Evolutionary conservation across 2,888 invertebrate genomes (phyloP), one percentile per base, ranked within the genome.

Genomic region (Actias luna): DNA sequence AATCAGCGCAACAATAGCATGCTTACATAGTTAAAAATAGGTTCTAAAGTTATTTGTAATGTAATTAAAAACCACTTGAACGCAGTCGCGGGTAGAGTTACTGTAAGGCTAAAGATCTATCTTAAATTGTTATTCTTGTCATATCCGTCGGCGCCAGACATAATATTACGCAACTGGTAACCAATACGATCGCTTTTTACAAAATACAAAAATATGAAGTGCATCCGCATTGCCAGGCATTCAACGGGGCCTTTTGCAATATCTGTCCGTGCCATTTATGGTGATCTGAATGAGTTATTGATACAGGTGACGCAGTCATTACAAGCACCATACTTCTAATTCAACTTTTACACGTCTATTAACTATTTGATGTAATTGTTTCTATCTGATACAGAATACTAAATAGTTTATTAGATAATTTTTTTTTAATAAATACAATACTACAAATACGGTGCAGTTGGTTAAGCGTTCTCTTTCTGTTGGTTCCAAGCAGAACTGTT

Each of bases 171-270:
- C 33, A 70, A 75, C 65, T 69, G 63, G 65, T 63, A 64, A 70
- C 73, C 74, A 71, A 70, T 71, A 72, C 69, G 71, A 65, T 66
- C 65, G 67, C 68, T 78, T 81, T 82, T 81, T 83, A 67, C 74
- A 64, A 64, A 71, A 74, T 65, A 72, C 70, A 71, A 81, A 80
- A 82, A 78, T 85, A 80, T 80, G 79, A 83, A 79, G 76, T 64
- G 66, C 79, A 79, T 84, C 79, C 78, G 79, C 88, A 83, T 88
- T 85, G 80, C 78, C 75, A 71, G 74, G 76, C 75, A 71, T 75
- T 77, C 77, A 71, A 74, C 69, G 70, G n/a, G 64, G 63, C 66
- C 66, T 69, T 73, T 65, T 65, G 78, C 73, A 75, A 76, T 71
- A 67, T 69, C 75, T 70, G 68, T 61, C 68, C 68, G 67, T 69